These are phyloP conservation scores for Struthio camelus DNA, from an alignment of 2,113 vertebrate genomes.

Conservation along the genomic window DNA sequence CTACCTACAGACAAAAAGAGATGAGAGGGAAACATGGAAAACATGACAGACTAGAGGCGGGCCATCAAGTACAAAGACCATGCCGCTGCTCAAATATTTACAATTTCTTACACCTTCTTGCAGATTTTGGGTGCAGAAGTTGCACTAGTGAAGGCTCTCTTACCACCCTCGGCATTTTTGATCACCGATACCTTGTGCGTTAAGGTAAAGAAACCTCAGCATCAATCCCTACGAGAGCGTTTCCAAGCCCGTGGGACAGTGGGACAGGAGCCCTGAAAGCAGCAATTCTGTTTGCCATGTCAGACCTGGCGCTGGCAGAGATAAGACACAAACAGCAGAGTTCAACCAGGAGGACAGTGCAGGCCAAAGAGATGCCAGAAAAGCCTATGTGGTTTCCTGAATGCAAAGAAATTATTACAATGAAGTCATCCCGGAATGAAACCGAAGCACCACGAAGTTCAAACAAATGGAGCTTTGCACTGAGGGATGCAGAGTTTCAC, in stretches of 20 bases:
- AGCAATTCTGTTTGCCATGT: not conserved
- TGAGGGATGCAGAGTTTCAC: not conserved
- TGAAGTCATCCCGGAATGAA: not conserved
- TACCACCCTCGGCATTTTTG: accelerated
- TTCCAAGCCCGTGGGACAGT: not conserved
- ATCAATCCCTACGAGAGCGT: not conserved
- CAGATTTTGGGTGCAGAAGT: not conserved
- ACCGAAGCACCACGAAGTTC: not conserved
- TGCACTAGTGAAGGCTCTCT: not conserved
- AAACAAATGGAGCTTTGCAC: not conserved
- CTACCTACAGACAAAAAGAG: not conserved
- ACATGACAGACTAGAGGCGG: not conserved
- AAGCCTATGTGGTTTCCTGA: not conserved
- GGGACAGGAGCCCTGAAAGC: accelerated
- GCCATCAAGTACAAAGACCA: not conserved
- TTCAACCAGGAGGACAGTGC: not conserved
- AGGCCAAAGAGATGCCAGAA: not conserved
- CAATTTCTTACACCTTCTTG: not conserved
- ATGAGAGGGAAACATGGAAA: not conserved
- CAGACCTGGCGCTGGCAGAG: not conserved
- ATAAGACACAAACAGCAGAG: not conserved
- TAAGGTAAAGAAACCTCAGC: not conserved
- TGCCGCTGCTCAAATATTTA: not conserved
- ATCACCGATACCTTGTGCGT: not conserved
- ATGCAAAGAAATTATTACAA: not conserved